phyloP scores from a whole-genome alignment of 2,888 invertebrate genomes.

The Lithophane semibrunnea region DNA sequence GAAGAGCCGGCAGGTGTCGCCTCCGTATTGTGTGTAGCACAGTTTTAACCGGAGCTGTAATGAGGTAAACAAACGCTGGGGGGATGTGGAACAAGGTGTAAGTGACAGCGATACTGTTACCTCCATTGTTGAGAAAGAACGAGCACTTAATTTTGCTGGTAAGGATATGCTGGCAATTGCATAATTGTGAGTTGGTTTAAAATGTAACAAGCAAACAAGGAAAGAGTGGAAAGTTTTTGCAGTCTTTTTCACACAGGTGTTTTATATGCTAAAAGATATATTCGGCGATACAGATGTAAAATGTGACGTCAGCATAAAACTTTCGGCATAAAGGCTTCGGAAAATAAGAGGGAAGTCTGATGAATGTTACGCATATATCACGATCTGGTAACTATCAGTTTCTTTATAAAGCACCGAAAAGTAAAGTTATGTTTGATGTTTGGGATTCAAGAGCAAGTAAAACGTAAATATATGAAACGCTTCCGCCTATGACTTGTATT shows the following conservation, averaged over 20 bases:
- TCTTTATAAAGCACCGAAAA: not conserved
- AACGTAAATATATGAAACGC: slow-evolving; percentile 52
- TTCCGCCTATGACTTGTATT: slow-evolving; percentile 66
- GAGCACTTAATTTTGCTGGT: slow-evolving; percentile 36
- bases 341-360: not conserved
- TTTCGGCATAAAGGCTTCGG: not conserved
- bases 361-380: not conserved
- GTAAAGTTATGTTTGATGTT: not conserved
- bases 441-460: not conserved
- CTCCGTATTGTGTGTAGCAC: slow-evolving; percentile 77
- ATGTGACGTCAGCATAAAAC: not conserved
- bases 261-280: not conserved
- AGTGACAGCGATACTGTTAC: slow-evolving; percentile 59
- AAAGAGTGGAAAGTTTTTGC: slow-evolving; percentile 12
- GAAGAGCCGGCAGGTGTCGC: slow-evolving; percentile 78
- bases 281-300: not conserved
- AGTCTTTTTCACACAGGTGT: too few species aligned
- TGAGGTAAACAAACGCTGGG: slow-evolving; percentile 83
- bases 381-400: not conserved
- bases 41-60: slow-evolving; percentile 83
- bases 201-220: slow-evolving; percentile 18
- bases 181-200: slow-evolving; percentile 27
- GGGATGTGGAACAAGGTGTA: slow-evolving; percentile 59
- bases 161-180: slow-evolving; percentile 15
- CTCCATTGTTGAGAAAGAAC: slow-evolving; percentile 29